Percentiles rank a stretch among this genome's conserved stretches.
phyloP scores from a whole-genome alignment of 2,888 invertebrate genomes.

The Pristionchus exspectatus region DNA sequence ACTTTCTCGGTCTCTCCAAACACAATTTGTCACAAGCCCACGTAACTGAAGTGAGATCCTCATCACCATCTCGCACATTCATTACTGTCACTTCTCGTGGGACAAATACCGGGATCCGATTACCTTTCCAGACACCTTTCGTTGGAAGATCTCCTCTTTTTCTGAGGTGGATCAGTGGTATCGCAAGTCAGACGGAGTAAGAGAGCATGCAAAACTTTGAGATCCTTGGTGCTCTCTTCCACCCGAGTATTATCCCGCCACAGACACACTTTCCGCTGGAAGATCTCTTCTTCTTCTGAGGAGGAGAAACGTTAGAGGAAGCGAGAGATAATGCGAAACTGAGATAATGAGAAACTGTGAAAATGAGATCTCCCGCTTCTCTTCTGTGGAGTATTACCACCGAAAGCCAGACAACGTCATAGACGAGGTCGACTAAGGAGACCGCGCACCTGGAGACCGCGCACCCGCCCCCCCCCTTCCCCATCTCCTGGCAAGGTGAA shows the following conservation, averaged over 20 bases:
- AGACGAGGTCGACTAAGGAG: background rate
- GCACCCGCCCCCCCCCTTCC: background rate
- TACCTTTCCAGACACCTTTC: background rate
- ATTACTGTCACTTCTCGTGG: background rate
- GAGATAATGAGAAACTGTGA: background rate
- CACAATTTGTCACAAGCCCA: background rate
- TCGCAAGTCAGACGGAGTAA: background rate
- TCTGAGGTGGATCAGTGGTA: no score
- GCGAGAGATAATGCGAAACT: no score
- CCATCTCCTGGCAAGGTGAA: background rate
- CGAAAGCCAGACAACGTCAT: background rate
- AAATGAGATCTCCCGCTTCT: background rate
- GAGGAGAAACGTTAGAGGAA: no score
- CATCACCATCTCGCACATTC: slow-evolving; percentile 22
- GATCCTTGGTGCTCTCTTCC: background rate
- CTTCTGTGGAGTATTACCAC: background rate
- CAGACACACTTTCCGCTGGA: no score
- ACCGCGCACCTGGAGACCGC: background rate
- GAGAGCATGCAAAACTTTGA: background rate
- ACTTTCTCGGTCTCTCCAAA: background rate
- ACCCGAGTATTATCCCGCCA: no score
- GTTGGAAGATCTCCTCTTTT: no score
- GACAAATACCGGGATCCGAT: background rate
- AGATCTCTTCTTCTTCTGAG: no score
- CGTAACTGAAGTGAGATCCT: background rate